phyloP scores from a whole-genome alignment of 53 echinoderm and acorn worm genomes.

The Actinopyga echinites region DNA sequence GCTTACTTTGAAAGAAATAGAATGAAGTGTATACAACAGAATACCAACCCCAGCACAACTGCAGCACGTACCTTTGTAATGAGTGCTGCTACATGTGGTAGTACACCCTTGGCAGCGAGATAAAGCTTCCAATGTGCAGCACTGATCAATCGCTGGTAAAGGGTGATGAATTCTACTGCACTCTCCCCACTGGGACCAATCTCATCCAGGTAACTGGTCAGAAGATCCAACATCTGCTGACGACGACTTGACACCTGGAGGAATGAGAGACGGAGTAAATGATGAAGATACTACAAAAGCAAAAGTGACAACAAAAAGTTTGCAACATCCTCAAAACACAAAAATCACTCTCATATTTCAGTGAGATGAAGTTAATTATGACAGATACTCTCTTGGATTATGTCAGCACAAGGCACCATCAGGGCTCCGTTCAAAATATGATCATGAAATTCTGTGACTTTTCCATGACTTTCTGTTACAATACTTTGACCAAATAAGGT shows the following conservation, averaged over 20 bases:
- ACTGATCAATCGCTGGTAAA: constrained; percentile 91
- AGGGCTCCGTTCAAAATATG: too few relatives aligned
- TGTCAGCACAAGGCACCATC: too few relatives aligned
- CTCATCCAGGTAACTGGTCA: constrained; percentile 95
- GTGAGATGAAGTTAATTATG: too few relatives aligned
- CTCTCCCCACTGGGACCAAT: constrained; percentile 94
- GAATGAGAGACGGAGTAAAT: not conserved
- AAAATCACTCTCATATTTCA: too few relatives aligned
- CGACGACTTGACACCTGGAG: constrained; percentile 85
- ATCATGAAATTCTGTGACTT: too few relatives aligned
- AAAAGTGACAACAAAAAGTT: too few relatives aligned
- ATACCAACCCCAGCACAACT: not conserved
- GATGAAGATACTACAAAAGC: not conserved
- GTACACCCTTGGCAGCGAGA: constrained; percentile 92
- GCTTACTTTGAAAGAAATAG: not conserved
- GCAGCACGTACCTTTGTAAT: constrained; percentile 71
- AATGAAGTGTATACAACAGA: not conserved
- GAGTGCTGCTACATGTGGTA: constrained; percentile 85
- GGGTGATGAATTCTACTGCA: constrained; percentile 89
- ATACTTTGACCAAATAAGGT: too few relatives aligned
- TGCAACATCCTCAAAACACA: too few relatives aligned
- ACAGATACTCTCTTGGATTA: too few relatives aligned
- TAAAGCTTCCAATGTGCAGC: constrained; percentile 98
- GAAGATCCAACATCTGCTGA: constrained; percentile 93
- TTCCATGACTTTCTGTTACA: too few relatives aligned